Conservation (phyloP, 2,888 invertebrate species). For the Norana najaformis region DNA sequence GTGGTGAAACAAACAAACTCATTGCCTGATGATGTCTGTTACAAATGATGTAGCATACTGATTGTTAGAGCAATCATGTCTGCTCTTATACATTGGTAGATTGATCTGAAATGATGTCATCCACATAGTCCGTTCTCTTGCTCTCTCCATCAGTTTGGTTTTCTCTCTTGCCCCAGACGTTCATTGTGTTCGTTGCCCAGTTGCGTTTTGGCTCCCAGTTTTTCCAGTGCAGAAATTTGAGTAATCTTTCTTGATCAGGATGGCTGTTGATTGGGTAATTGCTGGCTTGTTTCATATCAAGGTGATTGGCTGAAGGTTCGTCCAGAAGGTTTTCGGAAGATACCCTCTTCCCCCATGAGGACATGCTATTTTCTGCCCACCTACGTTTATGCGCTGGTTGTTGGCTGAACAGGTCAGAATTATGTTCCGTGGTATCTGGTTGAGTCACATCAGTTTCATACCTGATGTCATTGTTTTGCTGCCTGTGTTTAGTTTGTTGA, state of each 20-base stretch:
- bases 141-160: neutral
- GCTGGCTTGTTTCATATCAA: neutral
- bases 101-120: neutral
- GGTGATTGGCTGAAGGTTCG: neutral
- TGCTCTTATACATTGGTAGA: neutral
- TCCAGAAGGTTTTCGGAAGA: neutral
- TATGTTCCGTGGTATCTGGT: neutral
- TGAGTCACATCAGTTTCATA: neutral
- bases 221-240: neutral
- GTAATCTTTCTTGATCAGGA: neutral
- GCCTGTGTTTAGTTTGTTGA: neutral
- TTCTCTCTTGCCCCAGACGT: neutral
- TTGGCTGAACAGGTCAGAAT: neutral
- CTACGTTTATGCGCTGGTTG: neutral
- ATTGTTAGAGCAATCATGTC: neutral
- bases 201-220: neutral
- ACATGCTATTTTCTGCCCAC: conserved; percentile 5
- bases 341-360: neutral
- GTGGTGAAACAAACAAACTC: neutral
- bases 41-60: neutral
- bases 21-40: neutral
- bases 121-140: neutral
- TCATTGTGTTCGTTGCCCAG: conserved; percentile 20
- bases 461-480: neutral
- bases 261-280: neutral